Percentiles rank a stretch among this genome's conserved stretches.
These are phyloP conservation scores for Limanda limanda DNA, from an alignment of 2,113 vertebrate species.

Conservation along the genomic window DNA sequence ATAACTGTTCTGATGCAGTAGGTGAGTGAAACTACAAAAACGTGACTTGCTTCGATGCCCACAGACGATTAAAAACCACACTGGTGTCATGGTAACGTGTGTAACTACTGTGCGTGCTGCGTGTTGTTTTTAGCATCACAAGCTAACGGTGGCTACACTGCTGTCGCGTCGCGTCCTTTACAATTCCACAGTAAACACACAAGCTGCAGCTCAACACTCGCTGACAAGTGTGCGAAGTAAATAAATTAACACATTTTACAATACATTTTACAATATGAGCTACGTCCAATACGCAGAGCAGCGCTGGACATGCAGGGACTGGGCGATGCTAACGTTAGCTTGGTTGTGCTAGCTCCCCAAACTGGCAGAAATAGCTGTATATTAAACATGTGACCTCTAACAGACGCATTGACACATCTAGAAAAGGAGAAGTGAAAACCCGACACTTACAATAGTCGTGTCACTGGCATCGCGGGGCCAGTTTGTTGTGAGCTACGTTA, in stretches of 20 bases:
- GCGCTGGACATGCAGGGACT: too few relatives aligned
- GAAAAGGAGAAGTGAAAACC: background rate
- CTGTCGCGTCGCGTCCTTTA: rapidly evolving
- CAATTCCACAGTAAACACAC: background rate
- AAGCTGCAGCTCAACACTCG: background rate
- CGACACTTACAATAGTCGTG: constrained; percentile 71
- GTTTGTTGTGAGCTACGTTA: background rate
- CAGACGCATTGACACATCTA: background rate
- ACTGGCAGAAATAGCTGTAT: background rate
- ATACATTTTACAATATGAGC: background rate
- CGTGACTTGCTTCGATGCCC: background rate
- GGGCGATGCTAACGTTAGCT: constrained; percentile 34
- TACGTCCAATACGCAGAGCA: background rate
- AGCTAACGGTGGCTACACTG: background rate
- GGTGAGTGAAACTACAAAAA: too few relatives aligned
- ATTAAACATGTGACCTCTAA: background rate
- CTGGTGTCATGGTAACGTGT: background rate
- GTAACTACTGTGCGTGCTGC: background rate
- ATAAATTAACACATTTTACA: too few relatives aligned
- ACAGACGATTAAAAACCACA: background rate
- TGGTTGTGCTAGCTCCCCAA: background rate
- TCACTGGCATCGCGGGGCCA: constrained; percentile 61
- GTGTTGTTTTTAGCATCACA: constrained; percentile 59
- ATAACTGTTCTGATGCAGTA: too few relatives aligned
- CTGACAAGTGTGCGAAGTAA: background rate